A percentile compares a stretch with the other conserved stretches of the same genome.
Evolutionary conservation across 2,797 vertebrate species (phyloP).

Genomic region (Knipowitschia caucasica): DNA sequence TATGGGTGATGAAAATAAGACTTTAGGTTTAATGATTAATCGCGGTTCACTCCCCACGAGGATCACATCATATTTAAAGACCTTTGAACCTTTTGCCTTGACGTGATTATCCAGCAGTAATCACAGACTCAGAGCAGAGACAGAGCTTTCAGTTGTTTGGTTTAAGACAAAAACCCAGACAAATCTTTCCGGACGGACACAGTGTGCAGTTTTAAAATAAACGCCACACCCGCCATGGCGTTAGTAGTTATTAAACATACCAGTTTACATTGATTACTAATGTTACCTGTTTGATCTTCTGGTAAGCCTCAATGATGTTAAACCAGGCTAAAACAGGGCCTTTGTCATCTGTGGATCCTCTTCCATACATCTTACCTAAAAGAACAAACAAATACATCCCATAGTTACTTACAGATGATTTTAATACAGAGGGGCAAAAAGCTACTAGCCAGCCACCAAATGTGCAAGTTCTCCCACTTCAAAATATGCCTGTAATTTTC

Average conservation of each 20-base stretch:
- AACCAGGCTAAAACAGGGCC: slow-evolving; percentile 96
- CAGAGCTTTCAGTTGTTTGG: too few species aligned
- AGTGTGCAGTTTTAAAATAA: neutral
- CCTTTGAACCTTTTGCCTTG: slow-evolving; percentile 41
- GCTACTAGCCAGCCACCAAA: too few species aligned
- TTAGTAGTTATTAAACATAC: neutral
- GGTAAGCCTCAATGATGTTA: slow-evolving; percentile 92
- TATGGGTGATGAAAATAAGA: slow-evolving; percentile 10
- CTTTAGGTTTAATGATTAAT: slow-evolving; percentile 48
- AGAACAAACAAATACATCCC: slow-evolving; percentile 4
- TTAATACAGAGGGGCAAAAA: too few species aligned
- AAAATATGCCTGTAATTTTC: too few species aligned
- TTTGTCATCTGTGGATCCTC: slow-evolving; percentile 96
- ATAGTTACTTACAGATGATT: too few species aligned
- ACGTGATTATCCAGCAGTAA: slow-evolving; percentile 14
- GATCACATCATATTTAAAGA: slow-evolving; percentile 19
- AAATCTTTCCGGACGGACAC: neutral
- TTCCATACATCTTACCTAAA: slow-evolving; percentile 89
- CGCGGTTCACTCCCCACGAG: slow-evolving; percentile 4
- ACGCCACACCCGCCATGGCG: neutral
- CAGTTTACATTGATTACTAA: neutral
- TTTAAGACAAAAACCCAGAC: too few species aligned
- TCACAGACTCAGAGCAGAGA: slow-evolving; percentile 5
- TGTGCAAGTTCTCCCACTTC: too few species aligned
- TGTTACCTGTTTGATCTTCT: slow-evolving; percentile 85